Evolutionary conservation across 2,797 vertebrate species (phyloP), one percentile per base, ranked within the genome.

Genomic region (Enteromius paludinosus): DNA sequence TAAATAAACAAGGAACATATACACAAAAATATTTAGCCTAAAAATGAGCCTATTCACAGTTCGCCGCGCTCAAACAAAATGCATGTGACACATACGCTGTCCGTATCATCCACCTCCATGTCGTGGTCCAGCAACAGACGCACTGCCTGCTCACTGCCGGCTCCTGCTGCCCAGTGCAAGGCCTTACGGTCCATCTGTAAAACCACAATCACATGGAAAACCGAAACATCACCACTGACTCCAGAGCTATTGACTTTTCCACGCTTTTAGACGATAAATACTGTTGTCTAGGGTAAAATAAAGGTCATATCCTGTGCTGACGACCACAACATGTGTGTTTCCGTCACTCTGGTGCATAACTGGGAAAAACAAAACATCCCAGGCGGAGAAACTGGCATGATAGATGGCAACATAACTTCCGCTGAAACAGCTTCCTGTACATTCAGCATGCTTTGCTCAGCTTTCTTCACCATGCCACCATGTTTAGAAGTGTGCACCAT

Each of bases 91-190:
- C 95, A 0, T 96, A 97, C 97, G 71, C 41, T 89, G 86, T 98
- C 97, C 43, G 83, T 88, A 0, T 96, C 95, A 5, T 98, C 96
- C 72, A 98, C 86, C 0, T 94, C 92, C 0, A 91, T 89, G 33
- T 93, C 91, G 0, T 95, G 92, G 1, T 96, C 94, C 90, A 98
- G 91, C 0, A 98, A 95, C 23, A 97, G 91, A 5, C 92, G 91
- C n/a, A 98, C 88, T 0, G 96, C 96, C 75, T 95, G 92, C 84
- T 94, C 93, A 0, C 93, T 94, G 14, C 97, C 97, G 0, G 95
- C 93, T 59, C 97, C 97, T 0, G 93, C 95, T 0, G 97, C 97
- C 97, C 97, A 97, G 91, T 98, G 97, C 87, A 98, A 89, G 4
- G 97, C 96, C 82, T 93, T 96, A 79, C 97, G 93, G 25, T 94